Base-by-base conservation (phyloP, 2,113 vertebrate species). In the Siphamia tubifer region DNA sequence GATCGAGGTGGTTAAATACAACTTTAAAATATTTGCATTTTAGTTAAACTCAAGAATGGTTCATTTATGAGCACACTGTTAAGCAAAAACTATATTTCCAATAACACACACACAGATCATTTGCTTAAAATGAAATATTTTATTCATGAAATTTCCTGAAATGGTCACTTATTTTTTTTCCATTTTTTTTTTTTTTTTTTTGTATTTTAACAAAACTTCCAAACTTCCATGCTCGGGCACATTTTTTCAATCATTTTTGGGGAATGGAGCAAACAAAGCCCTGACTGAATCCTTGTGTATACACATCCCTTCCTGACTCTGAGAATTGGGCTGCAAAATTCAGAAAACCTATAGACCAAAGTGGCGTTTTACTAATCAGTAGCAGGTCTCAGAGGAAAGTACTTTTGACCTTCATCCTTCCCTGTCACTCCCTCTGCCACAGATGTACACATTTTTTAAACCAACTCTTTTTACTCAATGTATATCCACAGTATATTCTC, bases 261-360 rank as follows among this genome's bases (percentile, higher is more conserved):
- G 60, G 56, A 79, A 51, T 25, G 65, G 62, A 86, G 80, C 86
- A 89, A 90, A 89, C 88, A 89, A 63, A 85, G 66, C 55, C 36
- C 34, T 47, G 74, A 82, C 77, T 74, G 82, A 84, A 77, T 81
- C 81, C 80, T 51, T 80, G 67, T 74, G 83, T 54, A 75, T 79
- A 90, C 84, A 82, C 38, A 30, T 25, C 56, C 39, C 32, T 68
- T 65, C 70, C 74, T 67, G 72, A 79, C 65, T 81, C 57, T 20
- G 48, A 81, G 76, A 83, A 85, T 80, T 79, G 61, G 73, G 56
- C 75, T 68, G 62, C 25, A 70, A 73, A 81, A 82, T 69, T 77
- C 68, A 77, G 49, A 72, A 78, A 81, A 79, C 21, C 51, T 39
- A 79, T 47, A 79, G 45, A 53, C n/a, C n/a, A 62, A 71, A 79